Conservation (phyloP, 2,888 invertebrate genomes). For the Ditula angustiorana region DNA sequence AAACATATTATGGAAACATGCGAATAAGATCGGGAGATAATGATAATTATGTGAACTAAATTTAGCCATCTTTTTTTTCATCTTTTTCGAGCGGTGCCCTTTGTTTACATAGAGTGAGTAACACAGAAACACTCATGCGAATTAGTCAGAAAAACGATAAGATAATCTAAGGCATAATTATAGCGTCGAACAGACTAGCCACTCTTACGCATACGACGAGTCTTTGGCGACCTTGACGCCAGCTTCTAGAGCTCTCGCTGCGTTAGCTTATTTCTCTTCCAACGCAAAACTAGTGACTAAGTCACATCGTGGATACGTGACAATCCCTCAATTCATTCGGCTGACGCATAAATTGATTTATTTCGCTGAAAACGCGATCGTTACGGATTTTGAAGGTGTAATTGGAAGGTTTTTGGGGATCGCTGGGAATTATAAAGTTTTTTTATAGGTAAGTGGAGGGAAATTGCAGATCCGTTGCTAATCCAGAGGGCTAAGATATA, state of each 20-base stretch:
- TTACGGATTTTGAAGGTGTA: neutral
- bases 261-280: conserved; percentile 61
- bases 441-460: too few relatives aligned
- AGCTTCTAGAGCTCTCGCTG: conserved; percentile 74
- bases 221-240: conserved; percentile 73
- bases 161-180: neutral
- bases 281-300: conserved; percentile 47
- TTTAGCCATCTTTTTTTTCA: too few relatives aligned
- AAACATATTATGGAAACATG: too few relatives aligned
- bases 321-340: conserved; percentile 3
- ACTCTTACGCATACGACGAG: conserved; percentile 43
- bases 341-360: conserved; percentile 1
- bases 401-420: neutral
- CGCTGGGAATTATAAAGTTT: neutral
- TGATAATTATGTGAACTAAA: too few relatives aligned
- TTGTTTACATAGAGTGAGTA: too few relatives aligned
- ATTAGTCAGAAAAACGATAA: too few relatives aligned
- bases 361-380: neutral
- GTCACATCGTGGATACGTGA: conserved; percentile 38
- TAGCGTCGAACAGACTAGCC: neutral
- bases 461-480: too few relatives aligned
- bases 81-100: too few relatives aligned
- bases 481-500: too few relatives aligned
- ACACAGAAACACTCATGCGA: too few relatives aligned
- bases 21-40: too few relatives aligned